Percentiles rank a stretch among this genome's conserved stretches.
Evolutionary conservation across 2,888 invertebrate species (phyloP).

Genomic region (Tachina lurida): DNA sequence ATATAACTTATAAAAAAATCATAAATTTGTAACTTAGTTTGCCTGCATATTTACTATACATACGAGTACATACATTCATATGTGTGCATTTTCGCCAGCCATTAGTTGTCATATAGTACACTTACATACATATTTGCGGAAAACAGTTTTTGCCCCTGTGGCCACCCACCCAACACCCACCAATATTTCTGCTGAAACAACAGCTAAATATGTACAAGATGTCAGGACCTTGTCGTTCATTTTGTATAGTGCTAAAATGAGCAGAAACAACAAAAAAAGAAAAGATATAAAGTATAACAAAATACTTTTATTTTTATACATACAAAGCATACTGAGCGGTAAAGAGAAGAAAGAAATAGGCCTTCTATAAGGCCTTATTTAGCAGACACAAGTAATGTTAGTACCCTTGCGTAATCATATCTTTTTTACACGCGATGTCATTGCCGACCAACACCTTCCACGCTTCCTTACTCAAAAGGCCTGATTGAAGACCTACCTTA

Average conservation of each 20-base stretch:
- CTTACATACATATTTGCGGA: not conserved
- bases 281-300: not conserved
- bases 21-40: not conserved
- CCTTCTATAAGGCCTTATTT: too few species aligned
- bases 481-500: too few species aligned
- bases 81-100: not conserved
- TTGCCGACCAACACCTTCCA: too few species aligned
- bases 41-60: too few species aligned
- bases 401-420: too few species aligned
- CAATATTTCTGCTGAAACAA: not conserved
- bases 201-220: slow-evolving; percentile 5
- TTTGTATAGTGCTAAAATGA: slow-evolving; percentile 50
- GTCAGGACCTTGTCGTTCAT: slow-evolving; percentile 61
- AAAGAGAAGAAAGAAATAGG: too few species aligned
- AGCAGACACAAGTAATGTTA: too few species aligned
- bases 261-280: slow-evolving; percentile 36
- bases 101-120: slow-evolving; percentile 20
- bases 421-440: too few species aligned
- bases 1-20: not conserved
- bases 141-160: slow-evolving; percentile 11
- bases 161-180: not conserved
- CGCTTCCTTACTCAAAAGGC: too few species aligned
- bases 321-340: not conserved
- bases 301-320: not conserved
- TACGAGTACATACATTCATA: too few species aligned